Base-by-base conservation (phyloP, 2,797 vertebrate species). In the Chloroceryle inda region DNA sequence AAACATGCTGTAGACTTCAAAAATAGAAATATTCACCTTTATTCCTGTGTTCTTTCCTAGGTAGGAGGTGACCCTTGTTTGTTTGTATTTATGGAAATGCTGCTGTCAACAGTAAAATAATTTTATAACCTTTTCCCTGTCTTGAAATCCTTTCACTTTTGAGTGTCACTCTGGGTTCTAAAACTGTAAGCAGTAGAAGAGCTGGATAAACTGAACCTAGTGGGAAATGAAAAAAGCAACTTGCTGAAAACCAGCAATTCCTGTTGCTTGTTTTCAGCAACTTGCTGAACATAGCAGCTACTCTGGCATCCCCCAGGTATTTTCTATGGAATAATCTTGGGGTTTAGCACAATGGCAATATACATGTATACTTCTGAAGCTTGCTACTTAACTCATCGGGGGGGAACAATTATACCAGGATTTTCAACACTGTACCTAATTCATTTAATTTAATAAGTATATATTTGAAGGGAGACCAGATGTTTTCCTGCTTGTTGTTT, bases 71-170 rank as follows among this genome's bases (percentile, higher is more conserved):
- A 80, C 92, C 89, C 94, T 95, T 97, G 92, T 92, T 97, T 95
- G 89, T 96, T 96, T 92, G 71, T 96, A 94, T 95, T 97, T 96
- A 96, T 73, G 76, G 89, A 69, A 95, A 67, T 91, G 56, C 92
- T 97, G 94, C 87, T 97, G 94, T 97, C 92, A 96, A 67, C 77
- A 97, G 97, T 93, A 97, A 97, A 97, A 26, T 13, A 94, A 87
- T 87, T 96, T 93, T 95, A 85, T 91, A 96, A 92, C 58, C 67
- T 72, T 77, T 96, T 82, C 63, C 76, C 91, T 88, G 78, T 58
- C 90, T 91, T 91, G 59, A 96, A 95, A 92, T 96, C 85, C 78
- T 96, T 95, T 97, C 84, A 94, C 90, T 97, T 96, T 64, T 58
- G 61, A 16, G 15, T 75, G 66, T 79, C 50, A 37, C 53, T 95